A percentile compares a stretch with the other conserved stretches of the same genome.
These are phyloP conservation scores for Coenobita brevimanus DNA, from an alignment of 1,140 invertebrate species.

Conservation along the genomic window DNA sequence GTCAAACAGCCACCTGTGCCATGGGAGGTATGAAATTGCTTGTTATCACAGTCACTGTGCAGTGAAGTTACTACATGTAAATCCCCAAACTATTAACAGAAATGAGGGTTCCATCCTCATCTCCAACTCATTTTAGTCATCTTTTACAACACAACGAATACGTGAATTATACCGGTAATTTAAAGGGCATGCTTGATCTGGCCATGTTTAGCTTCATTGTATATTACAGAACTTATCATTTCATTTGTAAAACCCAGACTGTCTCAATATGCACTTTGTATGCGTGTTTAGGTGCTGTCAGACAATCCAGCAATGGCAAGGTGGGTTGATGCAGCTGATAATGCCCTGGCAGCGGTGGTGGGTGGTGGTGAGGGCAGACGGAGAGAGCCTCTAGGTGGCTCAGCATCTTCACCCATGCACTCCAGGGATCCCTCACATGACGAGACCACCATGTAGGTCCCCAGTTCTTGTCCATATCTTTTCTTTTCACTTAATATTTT, in stretches of 20 bases:
- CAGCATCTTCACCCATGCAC: slow-evolving; percentile 68
- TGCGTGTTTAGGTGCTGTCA: slow-evolving; percentile 61
- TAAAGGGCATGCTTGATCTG: neutral
- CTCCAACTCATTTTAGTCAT: too few species aligned
- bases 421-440: slow-evolving; percentile 64
- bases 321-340: slow-evolving; percentile 90
- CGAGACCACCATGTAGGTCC: slow-evolving; percentile 31
- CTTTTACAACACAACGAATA: neutral
- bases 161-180: neutral
- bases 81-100: too few species aligned
- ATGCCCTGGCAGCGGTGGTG: slow-evolving; percentile 72
- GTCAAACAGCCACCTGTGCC: too few species aligned
- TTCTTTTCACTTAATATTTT: too few species aligned
- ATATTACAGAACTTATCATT: neutral
- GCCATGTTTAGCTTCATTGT: neutral
- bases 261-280: too few species aligned
- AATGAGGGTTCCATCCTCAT: too few species aligned
- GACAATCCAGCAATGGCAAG: slow-evolving; percentile 70
- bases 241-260: neutral
- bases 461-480: too few species aligned
- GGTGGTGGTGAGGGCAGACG: slow-evolving; percentile 62
- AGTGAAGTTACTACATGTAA: neutral
- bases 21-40: too few species aligned
- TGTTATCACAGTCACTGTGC: neutral
- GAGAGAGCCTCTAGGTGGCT: slow-evolving; percentile 71